Evolutionary conservation across 2,113 vertebrate genomes (phyloP), one percentile per base, ranked within the genome.

Genomic region (Zapus hudsonius): DNA sequence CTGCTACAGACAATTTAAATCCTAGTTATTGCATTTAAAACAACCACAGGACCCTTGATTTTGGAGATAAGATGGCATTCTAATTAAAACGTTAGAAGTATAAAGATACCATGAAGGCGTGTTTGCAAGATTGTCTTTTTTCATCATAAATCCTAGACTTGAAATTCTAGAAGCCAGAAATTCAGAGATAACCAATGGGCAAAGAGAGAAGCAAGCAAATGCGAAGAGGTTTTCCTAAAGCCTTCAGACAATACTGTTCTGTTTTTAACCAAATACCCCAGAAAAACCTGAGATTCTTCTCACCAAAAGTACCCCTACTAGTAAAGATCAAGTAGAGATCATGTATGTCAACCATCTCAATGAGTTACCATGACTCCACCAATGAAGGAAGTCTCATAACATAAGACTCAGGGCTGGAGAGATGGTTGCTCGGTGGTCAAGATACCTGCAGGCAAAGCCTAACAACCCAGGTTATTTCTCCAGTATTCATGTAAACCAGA

Each of bases 301-400:
- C 16, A 22, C 3, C 0, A 64, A 10, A 3, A 16, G 8, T n/a
- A 17, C 8, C 4, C 25, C 33, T 2, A 63, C 7, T 33, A 38
- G 12, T 80, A 17, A n/a, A 69, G n/a, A 52, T 47, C 22, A 29
- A 20, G 4, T 29, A 16, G 31, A 47, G 16, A 70, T 19, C 42
- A 20, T 76, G 13, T 33, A 22, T 13, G 33, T 40, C 27, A 25
- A 4, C 12, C 8, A 10, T 76, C 15, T 22, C 40, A 70, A 13
- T 44, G 12, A 74, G 1, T 8, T 19, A 42, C 12, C 8, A 57
- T 44, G 10, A 44, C 4, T 3, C 27, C 31, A 16, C 15, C 11
- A n/a, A 23, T 33, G 10, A 10, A 19, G 27, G 2, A 52, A 10
- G 44, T 20, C 8, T 84, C 47, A 8, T 16, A 33, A 16, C 1